Conservation (phyloP, 2,113 vertebrate species). For the Malurus elegans region DNA sequence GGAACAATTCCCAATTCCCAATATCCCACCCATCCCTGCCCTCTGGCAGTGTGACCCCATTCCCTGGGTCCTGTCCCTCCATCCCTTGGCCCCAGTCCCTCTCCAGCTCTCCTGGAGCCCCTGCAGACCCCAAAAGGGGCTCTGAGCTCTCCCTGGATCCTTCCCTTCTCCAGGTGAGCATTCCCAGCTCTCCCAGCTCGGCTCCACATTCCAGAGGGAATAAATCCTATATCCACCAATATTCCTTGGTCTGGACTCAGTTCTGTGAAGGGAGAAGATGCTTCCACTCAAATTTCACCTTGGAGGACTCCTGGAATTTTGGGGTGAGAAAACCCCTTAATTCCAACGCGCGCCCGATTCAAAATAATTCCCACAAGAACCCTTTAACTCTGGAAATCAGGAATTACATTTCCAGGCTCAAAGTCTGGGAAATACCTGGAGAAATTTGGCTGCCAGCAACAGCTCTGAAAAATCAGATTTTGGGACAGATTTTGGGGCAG, state of each 20-base stretch:
- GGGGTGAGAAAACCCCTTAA: too few species aligned
- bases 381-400: fast-evolving
- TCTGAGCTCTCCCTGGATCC: background rate
- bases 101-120: background rate
- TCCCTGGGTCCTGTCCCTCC: background rate
- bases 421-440: background rate
- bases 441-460: background rate
- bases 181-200: background rate
- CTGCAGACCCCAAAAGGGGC: background rate
- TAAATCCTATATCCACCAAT: fast-evolving
- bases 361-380: fast-evolving
- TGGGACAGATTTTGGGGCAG: too few species aligned
- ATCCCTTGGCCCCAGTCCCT: background rate
- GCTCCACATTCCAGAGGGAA: background rate
- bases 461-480: background rate
- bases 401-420: fast-evolving
- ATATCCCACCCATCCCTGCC: background rate
- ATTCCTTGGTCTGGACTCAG: background rate
- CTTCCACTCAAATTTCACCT: background rate
- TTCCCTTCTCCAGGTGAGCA: background rate
- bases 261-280: background rate
- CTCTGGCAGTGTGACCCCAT: background rate
- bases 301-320: fast-evolving
- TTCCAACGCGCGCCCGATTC: background rate
- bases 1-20: background rate